phyloP scores from a whole-genome alignment of 2,797 vertebrate genomes.

The Petrocephalus schoutedeni region DNA sequence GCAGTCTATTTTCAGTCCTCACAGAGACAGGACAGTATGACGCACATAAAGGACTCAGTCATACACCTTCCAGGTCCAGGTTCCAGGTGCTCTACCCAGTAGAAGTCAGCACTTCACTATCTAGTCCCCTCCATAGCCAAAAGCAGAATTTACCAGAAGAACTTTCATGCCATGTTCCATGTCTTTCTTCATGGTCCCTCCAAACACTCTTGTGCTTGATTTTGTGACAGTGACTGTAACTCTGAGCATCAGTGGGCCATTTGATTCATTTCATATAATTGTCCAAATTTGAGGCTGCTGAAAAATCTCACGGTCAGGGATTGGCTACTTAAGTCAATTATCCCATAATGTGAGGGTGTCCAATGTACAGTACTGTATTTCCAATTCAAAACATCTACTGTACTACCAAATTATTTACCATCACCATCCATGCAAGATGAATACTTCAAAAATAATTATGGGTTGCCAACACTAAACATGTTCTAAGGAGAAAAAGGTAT shows the following conservation, averaged over 20 bases:
- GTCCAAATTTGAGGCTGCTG: neutral
- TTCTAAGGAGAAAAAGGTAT: neutral
- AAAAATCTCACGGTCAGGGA: neutral
- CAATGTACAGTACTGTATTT: neutral
- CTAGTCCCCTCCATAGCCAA: neutral
- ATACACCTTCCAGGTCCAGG: neutral
- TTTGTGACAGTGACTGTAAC: neutral
- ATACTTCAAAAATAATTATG: neutral
- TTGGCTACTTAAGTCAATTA: slow-evolving; percentile 18
- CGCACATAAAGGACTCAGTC: neutral
- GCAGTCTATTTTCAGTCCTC: neutral
- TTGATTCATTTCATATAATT: neutral
- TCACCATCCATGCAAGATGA: neutral
- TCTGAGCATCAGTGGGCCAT: neutral
- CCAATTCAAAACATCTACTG: neutral
- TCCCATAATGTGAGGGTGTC: neutral
- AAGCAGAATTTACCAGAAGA: neutral
- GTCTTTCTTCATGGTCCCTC: neutral
- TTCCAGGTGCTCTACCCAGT: too few species aligned
- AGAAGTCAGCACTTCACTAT: neutral
- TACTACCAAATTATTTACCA: neutral
- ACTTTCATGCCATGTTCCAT: neutral
- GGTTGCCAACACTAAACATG: neutral
- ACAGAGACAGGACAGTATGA: neutral
- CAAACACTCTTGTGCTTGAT: neutral